phyloP scores from a whole-genome alignment of 2,888 invertebrate species.

The Allophyes oxyacanthae region DNA sequence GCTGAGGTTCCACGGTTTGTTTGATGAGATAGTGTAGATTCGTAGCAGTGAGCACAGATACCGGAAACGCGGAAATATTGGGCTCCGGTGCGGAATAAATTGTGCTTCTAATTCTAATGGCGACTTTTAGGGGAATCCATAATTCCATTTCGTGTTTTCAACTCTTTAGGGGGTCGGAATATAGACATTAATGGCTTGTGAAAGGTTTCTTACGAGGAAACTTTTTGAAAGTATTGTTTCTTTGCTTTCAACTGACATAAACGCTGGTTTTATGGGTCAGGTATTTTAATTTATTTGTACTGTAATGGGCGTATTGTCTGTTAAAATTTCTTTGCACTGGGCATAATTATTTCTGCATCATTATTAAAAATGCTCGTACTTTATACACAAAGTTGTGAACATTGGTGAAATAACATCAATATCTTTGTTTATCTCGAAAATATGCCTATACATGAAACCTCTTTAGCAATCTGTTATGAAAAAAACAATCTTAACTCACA shows the following conservation, averaged over 20 bases:
- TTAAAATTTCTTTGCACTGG: not conserved
- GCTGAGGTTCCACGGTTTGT: conserved; percentile 13
- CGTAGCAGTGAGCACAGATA: conserved; percentile 32
- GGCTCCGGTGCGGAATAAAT: conserved; percentile 78
- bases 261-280: conserved; percentile 45
- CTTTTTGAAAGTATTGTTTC: conserved; percentile 73
- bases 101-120: conserved; percentile 83
- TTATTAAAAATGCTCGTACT: not conserved
- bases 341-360: too few relatives aligned
- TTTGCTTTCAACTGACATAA: conserved; percentile 59
- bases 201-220: conserved; percentile 81
- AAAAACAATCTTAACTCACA: conserved; percentile 52
- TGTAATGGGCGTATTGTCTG: conserved; percentile 13
- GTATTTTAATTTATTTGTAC: conserved; percentile 35
- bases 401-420: not conserved
- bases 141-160: conserved; percentile 87
- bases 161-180: conserved; percentile 84
- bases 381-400: not conserved
- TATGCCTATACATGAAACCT: conserved; percentile 5
- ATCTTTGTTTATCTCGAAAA: not conserved
- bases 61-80: conserved; percentile 67
- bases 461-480: conserved; percentile 39
- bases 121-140: conserved; percentile 85
- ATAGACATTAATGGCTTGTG: conserved; percentile 84
- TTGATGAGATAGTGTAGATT: conserved; percentile 41